A percentile compares a stretch with the other conserved stretches of the same genome.
Conservation (phyloP, 2,888 invertebrate genomes). For the Chrysolina oricalcia region DNA sequence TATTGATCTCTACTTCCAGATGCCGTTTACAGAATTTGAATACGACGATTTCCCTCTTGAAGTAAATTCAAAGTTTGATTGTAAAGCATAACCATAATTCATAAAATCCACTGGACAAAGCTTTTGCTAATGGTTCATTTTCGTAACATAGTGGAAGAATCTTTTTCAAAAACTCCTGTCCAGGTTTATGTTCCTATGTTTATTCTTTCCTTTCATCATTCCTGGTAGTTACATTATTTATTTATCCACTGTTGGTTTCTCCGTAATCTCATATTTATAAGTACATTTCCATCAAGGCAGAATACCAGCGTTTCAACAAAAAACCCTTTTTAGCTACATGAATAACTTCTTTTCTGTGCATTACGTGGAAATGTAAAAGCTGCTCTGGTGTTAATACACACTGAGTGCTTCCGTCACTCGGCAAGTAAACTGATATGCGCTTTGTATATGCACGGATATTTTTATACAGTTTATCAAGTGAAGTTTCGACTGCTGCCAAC, state of each 20-base stretch:
- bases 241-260: neutral
- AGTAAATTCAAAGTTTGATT: too few relatives aligned
- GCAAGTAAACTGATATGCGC: conserved; percentile 1
- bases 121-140: too few relatives aligned
- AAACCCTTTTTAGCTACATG: conserved; percentile 4
- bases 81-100: too few relatives aligned
- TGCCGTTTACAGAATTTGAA: too few relatives aligned
- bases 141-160: too few relatives aligned
- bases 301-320: neutral
- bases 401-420: conserved; percentile 12
- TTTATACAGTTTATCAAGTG: too few relatives aligned
- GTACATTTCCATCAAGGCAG: neutral
- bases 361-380: conserved; percentile 7
- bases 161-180: too few relatives aligned
- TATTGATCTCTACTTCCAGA: too few relatives aligned
- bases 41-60: too few relatives aligned
- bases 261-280: neutral
- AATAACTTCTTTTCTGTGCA: conserved; percentile 7
- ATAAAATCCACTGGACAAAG: too few relatives aligned
- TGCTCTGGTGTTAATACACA: neutral
- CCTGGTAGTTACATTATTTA: too few relatives aligned
- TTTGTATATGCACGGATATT: neutral
- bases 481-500: too few relatives aligned
- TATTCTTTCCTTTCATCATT: neutral
- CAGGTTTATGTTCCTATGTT: neutral